These are phyloP conservation scores for Brenthis ino DNA, from an alignment of 2,888 invertebrate species.

Conservation along the genomic window DNA sequence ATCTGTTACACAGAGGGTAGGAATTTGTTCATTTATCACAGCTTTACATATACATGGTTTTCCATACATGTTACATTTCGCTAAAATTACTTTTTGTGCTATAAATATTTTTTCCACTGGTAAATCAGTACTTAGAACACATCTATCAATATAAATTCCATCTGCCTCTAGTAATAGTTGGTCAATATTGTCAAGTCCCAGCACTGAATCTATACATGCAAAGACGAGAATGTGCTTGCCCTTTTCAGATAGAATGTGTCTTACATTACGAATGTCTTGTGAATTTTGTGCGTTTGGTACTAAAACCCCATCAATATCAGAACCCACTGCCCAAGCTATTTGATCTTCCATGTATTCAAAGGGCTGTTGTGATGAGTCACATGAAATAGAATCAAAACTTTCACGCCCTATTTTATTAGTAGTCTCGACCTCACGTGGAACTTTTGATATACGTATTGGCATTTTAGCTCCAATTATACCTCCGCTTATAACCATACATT, in stretches of 20 bases:
- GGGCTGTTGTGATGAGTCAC: slow-evolving; percentile 87
- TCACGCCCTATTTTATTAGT: slow-evolving; percentile 65
- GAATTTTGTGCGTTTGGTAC: slow-evolving; percentile 60
- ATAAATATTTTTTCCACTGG: slow-evolving; percentile 93
- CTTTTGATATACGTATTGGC: slow-evolving; percentile 77
- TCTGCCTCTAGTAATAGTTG: slow-evolving; percentile 90
- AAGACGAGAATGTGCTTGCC: slow-evolving; percentile 73
- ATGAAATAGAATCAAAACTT: slow-evolving; percentile 63
- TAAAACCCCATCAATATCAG: slow-evolving; percentile 71
- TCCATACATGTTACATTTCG: slow-evolving; percentile 91
- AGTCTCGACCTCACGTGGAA: slow-evolving; percentile 69
- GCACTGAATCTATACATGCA: slow-evolving; percentile 64
- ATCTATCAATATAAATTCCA: slow-evolving; percentile 94
- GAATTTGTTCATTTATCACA: slow-evolving; percentile 91
- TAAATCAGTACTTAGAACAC: slow-evolving; percentile 92
- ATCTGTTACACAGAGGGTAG: slow-evolving; percentile 89
- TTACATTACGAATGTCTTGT: slow-evolving; percentile 60
- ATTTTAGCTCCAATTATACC: slow-evolving; percentile 79
- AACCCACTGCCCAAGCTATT: slow-evolving; percentile 69
- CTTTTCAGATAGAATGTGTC: slow-evolving; percentile 60
- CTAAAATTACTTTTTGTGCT: slow-evolving; percentile 92
- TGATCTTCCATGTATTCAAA: slow-evolving; percentile 84
- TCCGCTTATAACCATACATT: slow-evolving; percentile 78
- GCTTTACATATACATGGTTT: slow-evolving; percentile 95
- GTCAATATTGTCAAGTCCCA: slow-evolving; percentile 82